Base-by-base conservation (phyloP, 2,888 invertebrate species). In the Caradrina clavipalpis region DNA sequence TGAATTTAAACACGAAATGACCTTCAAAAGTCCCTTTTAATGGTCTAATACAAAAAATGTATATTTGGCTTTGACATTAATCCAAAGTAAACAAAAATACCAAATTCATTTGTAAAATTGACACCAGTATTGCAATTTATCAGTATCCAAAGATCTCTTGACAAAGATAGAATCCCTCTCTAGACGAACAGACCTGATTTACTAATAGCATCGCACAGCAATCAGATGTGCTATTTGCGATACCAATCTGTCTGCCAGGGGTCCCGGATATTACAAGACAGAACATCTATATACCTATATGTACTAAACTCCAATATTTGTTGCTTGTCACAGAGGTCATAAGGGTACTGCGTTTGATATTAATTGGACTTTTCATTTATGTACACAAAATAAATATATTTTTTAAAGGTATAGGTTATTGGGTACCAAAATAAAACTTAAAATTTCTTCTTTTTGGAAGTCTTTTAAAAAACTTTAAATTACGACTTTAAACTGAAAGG, bases 191-290 rank as follows among this genome's bases (percentile, higher is more conserved):
- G n/a, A n/a, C 7, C 26, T 53, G 26, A 57, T 69, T 56, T 50
- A 64, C 56, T 75, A 75, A 69, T 61, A 75, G 60, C 42, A 64
- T 64, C 19, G 47, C n/a, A 15, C 47, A 26, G 57, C 69, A 61
- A 75, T 65, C 64, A 58, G 51, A 61, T 39, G 39, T 53, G 22
- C 64, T 75, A 58, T 75, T 75, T 69, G 70, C 64, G 69, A 75
- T 75, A 57, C 60, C 64, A 64, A 75, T 75, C 56, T 50, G 26
- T 60, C 69, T 59, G 47, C 17, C 22, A 45, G 51, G 55, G 39
- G 49, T 56, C 39, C 54, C 73, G 73, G 68, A 68, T 62, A 74
- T 61, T 58, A 58, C 61, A 47, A 61, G 50, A 68, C 17, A 55
- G 58, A 55, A 50, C 53, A 53, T 60, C 68, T 47, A 70, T 54